phyloP scores from a whole-genome alignment of 2,113 vertebrate genomes.

The Colossoma macropomum region DNA sequence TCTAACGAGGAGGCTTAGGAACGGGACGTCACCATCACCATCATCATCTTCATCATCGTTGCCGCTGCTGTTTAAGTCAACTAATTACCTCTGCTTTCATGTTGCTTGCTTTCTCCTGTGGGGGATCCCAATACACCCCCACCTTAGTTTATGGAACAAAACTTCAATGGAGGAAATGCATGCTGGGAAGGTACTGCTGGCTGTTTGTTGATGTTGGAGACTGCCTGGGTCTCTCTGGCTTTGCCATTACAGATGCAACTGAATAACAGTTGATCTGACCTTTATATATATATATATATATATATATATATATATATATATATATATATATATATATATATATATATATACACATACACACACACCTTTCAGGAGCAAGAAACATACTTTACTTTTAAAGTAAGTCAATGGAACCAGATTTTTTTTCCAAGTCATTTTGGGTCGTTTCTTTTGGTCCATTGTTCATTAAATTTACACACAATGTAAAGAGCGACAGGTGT shows the following conservation, averaged over 20 bases:
- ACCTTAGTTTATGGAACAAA: conserved; percentile 38
- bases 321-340: too few relatives aligned
- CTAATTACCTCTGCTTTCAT: conserved; percentile 53
- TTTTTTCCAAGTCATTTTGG: too few relatives aligned
- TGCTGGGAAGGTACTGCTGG: conserved; percentile 49
- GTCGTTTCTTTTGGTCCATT: too few relatives aligned
- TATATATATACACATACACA: too few relatives aligned
- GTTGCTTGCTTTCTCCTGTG: conserved; percentile 46
- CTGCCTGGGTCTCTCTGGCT: conserved; percentile 37
- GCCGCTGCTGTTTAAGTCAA: conserved; percentile 46
- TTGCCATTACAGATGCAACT: conserved; percentile 1
- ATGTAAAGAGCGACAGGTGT: too few relatives aligned
- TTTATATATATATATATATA: conserved; percentile 27
- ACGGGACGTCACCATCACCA: conserved; percentile 6
- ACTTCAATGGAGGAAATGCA: conserved; percentile 42
- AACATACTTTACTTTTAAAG: too few relatives aligned
- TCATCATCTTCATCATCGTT: neutral
- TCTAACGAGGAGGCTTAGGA: conserved; percentile 23
- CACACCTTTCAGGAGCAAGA: too few relatives aligned
- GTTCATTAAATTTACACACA: too few relatives aligned
- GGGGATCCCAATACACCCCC: conserved; percentile 37
- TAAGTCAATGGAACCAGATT: too few relatives aligned
- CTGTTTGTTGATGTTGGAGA: conserved; percentile 24
- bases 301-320: neutral
- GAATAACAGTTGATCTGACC: neutral